phyloP scores from a whole-genome alignment of 1,140 invertebrate genomes.

The Ceratosolen fusciceps region DNA sequence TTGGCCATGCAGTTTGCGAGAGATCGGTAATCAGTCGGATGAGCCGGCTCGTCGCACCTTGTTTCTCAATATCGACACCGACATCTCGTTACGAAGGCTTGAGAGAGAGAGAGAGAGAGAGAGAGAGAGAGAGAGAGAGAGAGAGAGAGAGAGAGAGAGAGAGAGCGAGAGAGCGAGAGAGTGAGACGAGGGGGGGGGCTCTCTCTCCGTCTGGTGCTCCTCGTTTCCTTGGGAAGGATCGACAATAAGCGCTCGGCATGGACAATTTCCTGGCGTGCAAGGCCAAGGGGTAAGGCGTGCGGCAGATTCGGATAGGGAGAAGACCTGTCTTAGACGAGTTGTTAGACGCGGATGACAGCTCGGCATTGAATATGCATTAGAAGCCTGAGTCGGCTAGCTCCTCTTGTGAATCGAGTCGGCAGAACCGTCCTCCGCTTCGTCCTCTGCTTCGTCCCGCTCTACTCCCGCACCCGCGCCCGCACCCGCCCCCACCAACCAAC shows the following conservation, averaged over 20 bases:
- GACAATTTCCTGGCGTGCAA: neutral
- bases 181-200: too few relatives aligned
- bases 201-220: too few relatives aligned
- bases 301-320: conserved; percentile 1
- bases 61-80: neutral
- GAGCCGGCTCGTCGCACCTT: neutral
- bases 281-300: neutral
- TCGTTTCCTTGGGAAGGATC: too few relatives aligned
- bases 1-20: neutral
- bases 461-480: too few relatives aligned
- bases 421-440: conserved; percentile 55
- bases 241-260: too few relatives aligned
- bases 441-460: too few relatives aligned
- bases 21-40: neutral
- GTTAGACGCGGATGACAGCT: neutral
- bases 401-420: conserved; percentile 67
- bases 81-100: too few relatives aligned
- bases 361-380: conserved; percentile 68
- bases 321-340: neutral
- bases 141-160: neutral
- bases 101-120: neutral
- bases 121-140: neutral
- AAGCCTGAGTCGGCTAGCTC: conserved; percentile 58
- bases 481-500: too few relatives aligned
- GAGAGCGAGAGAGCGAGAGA: neutral